Evolutionary conservation across 2,797 vertebrate genomes (phyloP).

Genomic region (Pseudotriccus pelzelni): DNA sequence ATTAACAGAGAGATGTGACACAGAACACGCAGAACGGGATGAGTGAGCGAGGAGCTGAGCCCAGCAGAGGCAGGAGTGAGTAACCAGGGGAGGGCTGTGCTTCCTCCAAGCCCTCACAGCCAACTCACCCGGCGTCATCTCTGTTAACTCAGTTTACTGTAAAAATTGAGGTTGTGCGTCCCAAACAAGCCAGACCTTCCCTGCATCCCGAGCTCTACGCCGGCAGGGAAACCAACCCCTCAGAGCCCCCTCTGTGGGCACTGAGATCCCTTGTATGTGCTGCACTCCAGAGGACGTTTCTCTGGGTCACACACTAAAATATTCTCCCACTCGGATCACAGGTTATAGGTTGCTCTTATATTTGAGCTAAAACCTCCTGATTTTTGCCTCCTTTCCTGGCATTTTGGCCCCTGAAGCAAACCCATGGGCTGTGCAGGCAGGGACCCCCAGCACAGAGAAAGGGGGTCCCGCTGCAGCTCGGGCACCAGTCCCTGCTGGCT

Average conservation of each 20-base stretch:
- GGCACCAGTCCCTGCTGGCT: neutral
- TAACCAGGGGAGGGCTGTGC: neutral
- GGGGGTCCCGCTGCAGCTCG: neutral
- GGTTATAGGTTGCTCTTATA: neutral
- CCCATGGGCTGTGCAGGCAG: neutral
- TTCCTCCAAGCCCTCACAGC: neutral
- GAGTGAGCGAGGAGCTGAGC: neutral
- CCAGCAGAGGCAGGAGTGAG: neutral
- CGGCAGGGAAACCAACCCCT: neutral
- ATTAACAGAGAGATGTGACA: neutral
- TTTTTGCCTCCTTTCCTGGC: neutral
- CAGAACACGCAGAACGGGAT: neutral
- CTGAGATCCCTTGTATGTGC: fast-evolving
- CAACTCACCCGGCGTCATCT: fast-evolving
- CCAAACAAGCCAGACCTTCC: neutral
- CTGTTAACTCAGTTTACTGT: neutral
- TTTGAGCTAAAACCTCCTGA: neutral
- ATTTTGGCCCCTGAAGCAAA: neutral
- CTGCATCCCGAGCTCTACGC: fast-evolving
- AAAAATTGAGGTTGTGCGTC: neutral
- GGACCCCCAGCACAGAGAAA: neutral
- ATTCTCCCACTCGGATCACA: fast-evolving
- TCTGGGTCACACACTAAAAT: neutral
- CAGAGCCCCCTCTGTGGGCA: fast-evolving
- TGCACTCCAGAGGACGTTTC: neutral